A percentile compares a stretch with the other conserved stretches of the same genome.
phyloP scores from a whole-genome alignment of 2,113 vertebrate genomes.

The Sceloporus tristichus region DNA sequence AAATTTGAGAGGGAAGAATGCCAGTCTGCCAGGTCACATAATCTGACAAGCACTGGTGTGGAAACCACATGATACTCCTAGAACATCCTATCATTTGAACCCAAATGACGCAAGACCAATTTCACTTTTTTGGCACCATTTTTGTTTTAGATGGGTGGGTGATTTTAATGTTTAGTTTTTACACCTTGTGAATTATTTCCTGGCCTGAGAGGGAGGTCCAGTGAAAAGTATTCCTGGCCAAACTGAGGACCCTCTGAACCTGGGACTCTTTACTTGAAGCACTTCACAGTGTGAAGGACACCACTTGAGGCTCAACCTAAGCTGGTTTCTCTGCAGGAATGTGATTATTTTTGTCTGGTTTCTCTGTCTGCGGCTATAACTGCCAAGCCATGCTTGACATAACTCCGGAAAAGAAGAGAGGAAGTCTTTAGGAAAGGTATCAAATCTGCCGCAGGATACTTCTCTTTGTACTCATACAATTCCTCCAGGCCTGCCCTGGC shows the following conservation, averaged over 20 bases:
- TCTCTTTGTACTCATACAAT: slow-evolving; percentile 83
- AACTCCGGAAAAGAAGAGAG: slow-evolving; percentile 85
- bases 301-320: slow-evolving; percentile 43
- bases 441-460: slow-evolving; percentile 76
- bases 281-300: slow-evolving; percentile 78
- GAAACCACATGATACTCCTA: neutral
- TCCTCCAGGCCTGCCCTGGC: slow-evolving; percentile 82
- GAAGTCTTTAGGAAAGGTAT: slow-evolving; percentile 82
- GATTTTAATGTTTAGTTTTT: slow-evolving; percentile 12
- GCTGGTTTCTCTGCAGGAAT: slow-evolving; percentile 52
- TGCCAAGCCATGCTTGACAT: slow-evolving; percentile 82
- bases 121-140: fast-evolving
- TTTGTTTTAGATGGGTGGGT: neutral
- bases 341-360: slow-evolving; percentile 73
- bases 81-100: neutral
- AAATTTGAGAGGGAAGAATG: too few species aligned
- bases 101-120: neutral
- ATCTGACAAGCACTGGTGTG: too few species aligned
- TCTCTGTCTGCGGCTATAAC: slow-evolving; percentile 80
- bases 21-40: too few species aligned
- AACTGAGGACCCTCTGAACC: slow-evolving; percentile 71
- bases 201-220: slow-evolving; percentile 34
- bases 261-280: slow-evolving; percentile 76
- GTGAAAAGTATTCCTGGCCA: slow-evolving; percentile 61
- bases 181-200: neutral